These are phyloP conservation scores for Halictus quadricinctus DNA, from an alignment of 2,888 invertebrate species.

Conservation along the genomic window DNA sequence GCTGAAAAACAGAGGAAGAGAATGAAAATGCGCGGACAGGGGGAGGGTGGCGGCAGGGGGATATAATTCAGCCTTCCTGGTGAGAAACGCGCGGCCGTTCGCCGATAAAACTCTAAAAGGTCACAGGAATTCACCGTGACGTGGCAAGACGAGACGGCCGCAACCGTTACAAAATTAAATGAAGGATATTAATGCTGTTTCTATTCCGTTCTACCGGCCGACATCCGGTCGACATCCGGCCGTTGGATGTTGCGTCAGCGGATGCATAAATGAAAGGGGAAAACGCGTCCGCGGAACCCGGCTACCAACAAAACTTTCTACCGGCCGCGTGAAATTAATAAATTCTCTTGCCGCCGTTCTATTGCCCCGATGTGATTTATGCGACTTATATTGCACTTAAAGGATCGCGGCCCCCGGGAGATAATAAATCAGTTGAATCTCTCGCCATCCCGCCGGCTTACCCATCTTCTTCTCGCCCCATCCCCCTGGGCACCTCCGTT, in stretches of 20 bases:
- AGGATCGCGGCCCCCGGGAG: constrained; percentile 30
- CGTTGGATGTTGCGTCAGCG: neutral
- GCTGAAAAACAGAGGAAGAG: neutral
- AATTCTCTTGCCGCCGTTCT: constrained; percentile 30
- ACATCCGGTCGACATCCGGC: neutral
- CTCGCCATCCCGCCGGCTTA: neutral
- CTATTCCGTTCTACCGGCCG: neutral
- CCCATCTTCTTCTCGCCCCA: constrained; percentile 15
- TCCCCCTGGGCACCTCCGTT: neutral
- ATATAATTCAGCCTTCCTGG: neutral
- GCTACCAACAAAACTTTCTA: constrained; percentile 1
- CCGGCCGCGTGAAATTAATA: constrained; percentile 14
- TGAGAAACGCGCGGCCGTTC: neutral
- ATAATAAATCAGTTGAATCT: constrained; percentile 55
- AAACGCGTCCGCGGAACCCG: neutral
- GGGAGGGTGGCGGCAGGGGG: neutral
- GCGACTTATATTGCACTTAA: constrained; percentile 44
- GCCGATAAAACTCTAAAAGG: constrained; percentile 6
- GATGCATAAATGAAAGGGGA: constrained; percentile 15
- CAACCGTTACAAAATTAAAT: constrained; percentile 5
- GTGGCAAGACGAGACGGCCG: neutral
- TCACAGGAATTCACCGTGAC: neutral
- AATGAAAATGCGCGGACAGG: neutral
- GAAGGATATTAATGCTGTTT: constrained; percentile 14
- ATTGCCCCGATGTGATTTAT: constrained; percentile 50